Evolutionary conservation across 2,113 vertebrate genomes (phyloP).

Genomic region (Trematocara variabile): DNA sequence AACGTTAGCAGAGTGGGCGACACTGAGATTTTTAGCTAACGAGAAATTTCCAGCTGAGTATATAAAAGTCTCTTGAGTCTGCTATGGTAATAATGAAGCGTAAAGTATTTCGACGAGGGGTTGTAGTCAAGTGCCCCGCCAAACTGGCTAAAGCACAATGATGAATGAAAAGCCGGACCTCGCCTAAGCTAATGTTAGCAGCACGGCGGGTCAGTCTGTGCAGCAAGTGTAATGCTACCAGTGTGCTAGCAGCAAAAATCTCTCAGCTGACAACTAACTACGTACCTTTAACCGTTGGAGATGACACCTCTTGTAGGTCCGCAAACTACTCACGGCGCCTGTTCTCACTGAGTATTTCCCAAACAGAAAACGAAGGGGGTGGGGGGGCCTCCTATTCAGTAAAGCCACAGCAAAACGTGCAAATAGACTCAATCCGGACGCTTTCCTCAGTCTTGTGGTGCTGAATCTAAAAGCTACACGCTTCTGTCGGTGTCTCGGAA

Average conservation of each 20-base stretch:
- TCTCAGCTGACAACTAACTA: conserved; percentile 7
- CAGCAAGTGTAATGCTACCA: conserved; percentile 42
- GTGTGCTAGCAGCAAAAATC: conserved; percentile 35
- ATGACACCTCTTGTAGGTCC: conserved; percentile 49
- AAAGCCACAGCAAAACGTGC: conserved; percentile 21
- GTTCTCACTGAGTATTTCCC: conserved; percentile 46
- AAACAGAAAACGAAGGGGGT: neutral
- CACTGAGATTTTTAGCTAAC: conserved; percentile 12
- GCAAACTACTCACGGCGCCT: conserved; percentile 38
- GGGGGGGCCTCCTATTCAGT: conserved; percentile 4
- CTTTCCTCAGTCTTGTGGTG: conserved; percentile 66
- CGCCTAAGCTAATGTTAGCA: conserved; percentile 68
- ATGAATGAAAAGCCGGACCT: conserved; percentile 57
- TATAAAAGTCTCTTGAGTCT: neutral
- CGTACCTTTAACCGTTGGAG: conserved; percentile 42
- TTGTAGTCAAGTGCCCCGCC: neutral
- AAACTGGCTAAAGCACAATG: conserved; percentile 1
- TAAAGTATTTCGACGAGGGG: neutral
- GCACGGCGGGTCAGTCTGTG: conserved; percentile 24
- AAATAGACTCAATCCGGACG: conserved; percentile 53
- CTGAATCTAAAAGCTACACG: conserved; percentile 69
- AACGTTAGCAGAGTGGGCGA: conserved; percentile 4
- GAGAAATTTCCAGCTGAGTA: neutral
- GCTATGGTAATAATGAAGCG: neutral
- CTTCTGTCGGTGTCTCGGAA: conserved; percentile 68